A percentile compares a stretch with the other conserved stretches of the same genome.
Conservation (phyloP, 2,113 vertebrate genomes). For the Desmodus rotundus region DNA sequence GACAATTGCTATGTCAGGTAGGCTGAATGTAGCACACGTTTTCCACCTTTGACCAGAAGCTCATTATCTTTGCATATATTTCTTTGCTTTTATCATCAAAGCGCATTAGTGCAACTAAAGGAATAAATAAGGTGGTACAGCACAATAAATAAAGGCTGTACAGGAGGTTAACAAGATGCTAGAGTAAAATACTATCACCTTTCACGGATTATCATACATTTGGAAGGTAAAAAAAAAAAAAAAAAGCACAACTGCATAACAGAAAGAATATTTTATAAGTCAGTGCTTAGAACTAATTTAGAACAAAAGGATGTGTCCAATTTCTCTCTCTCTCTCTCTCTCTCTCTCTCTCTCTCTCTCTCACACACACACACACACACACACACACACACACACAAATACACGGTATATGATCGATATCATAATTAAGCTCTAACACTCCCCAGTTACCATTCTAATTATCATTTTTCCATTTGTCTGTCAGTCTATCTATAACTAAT, state of each 20-base stretch:
- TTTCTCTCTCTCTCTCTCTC: neutral
- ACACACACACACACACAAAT: neutral
- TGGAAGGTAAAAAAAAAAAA: neutral
- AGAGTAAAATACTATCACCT: neutral
- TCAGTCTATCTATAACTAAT: neutral
- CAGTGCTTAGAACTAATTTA: neutral
- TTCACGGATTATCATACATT: conserved; percentile 8
- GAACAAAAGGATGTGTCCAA: neutral
- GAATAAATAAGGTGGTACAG: neutral
- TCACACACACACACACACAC: neutral
- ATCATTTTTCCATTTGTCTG: neutral
- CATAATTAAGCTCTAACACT: neutral
- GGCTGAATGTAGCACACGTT: neutral
- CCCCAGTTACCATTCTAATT: neutral
- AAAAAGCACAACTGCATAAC: neutral
- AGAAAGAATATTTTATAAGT: neutral
- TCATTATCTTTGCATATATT: conserved; percentile 16
- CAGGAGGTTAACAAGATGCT: conserved; percentile 14
- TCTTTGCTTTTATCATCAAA: conserved; percentile 44
- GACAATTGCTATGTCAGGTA: neutral
- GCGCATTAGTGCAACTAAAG: conserved; percentile 10
- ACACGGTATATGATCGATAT: neutral
- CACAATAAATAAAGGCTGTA: conserved; percentile 30
- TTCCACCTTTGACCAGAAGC: conserved; percentile 53
- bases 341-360: no score